phyloP scores from a whole-genome alignment of 2,888 invertebrate genomes.

The Adineta ricciae region DNA sequence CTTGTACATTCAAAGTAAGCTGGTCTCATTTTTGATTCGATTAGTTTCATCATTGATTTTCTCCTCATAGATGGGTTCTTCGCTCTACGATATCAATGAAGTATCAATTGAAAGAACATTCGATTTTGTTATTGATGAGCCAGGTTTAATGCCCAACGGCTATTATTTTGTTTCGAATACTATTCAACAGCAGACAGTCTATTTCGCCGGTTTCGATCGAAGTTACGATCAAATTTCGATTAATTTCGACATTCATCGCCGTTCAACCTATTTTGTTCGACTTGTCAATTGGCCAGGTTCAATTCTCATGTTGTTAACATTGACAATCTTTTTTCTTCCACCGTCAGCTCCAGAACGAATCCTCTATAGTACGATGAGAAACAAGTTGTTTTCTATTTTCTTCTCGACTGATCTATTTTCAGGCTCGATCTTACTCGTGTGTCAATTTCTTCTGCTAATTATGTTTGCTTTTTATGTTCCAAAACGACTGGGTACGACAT shows the following conservation, averaged over 20 bases:
- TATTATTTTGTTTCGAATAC: constrained; percentile 1
- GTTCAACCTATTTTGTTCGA: background rate
- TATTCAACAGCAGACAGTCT: background rate
- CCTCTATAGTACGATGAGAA: background rate
- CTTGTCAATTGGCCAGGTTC: background rate
- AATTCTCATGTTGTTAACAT: background rate
- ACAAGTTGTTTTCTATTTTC: background rate
- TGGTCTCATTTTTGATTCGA: background rate
- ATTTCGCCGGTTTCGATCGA: background rate
- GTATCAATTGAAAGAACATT: background rate
- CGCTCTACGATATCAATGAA: background rate
- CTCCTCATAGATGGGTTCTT: background rate
- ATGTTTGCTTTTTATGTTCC: background rate
- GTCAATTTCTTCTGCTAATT: background rate
- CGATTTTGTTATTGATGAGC: constrained; percentile 14
- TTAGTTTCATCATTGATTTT: background rate
- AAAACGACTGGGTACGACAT: background rate
- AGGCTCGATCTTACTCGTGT: background rate
- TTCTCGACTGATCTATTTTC: background rate
- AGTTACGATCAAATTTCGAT: background rate
- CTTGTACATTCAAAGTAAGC: constrained; percentile 11
- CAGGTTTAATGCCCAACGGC: background rate
- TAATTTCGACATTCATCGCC: background rate
- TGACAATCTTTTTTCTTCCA: background rate
- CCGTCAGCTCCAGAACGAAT: background rate